phyloP scores from a whole-genome alignment of 2,113 vertebrate genomes.

The Helogale parvula region DNA sequence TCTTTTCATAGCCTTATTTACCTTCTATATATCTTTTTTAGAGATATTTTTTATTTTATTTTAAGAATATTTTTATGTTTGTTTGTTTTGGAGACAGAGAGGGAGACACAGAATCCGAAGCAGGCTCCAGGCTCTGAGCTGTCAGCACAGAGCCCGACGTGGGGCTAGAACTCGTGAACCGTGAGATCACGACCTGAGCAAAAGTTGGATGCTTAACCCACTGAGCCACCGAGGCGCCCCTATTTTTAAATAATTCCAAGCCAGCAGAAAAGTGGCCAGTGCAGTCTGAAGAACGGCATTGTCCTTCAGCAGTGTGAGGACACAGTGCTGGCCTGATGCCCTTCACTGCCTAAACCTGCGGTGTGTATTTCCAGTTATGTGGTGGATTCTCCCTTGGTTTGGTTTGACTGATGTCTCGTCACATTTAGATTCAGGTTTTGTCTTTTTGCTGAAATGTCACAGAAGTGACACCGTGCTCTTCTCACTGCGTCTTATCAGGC shows the following conservation, averaged over 20 bases:
- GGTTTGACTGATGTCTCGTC: neutral
- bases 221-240: too few relatives aligned
- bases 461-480: neutral
- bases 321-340: neutral
- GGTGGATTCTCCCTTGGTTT: neutral
- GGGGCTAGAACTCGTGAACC: too few relatives aligned
- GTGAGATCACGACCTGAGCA: too few relatives aligned
- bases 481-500: neutral
- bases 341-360: neutral
- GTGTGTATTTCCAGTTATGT: neutral
- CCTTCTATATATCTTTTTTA: neutral
- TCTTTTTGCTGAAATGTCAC: neutral
- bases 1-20: conserved; percentile 30
- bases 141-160: too few relatives aligned
- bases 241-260: conserved; percentile 12
- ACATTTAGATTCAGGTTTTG: neutral
- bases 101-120: too few relatives aligned
- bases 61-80: too few relatives aligned
- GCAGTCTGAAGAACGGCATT: neutral
- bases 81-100: too few relatives aligned
- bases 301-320: neutral
- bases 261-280: neutral
- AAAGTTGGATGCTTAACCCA: too few relatives aligned
- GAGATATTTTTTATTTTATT: neutral
- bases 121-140: too few relatives aligned